phyloP scores from a whole-genome alignment of 1,140 invertebrate species.

The Ips nitidus region DNA sequence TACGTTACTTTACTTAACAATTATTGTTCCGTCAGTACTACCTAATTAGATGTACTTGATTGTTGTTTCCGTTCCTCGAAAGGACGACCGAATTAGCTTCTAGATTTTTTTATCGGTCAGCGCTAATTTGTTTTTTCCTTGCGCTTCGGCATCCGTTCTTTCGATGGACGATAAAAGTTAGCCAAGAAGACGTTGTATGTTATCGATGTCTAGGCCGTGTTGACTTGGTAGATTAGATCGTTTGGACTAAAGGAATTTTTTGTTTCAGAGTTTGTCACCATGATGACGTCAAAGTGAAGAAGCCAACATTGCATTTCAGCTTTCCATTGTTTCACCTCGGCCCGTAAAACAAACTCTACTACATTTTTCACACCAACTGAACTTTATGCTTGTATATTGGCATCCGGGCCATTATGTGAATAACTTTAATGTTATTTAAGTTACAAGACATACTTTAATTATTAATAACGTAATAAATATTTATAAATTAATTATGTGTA shows the following conservation, averaged over 20 bases:
- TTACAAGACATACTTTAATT: slow-evolving; percentile 50
- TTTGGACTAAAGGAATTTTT: slow-evolving; percentile 43
- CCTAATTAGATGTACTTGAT: too few species aligned
- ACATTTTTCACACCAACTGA: slow-evolving; percentile 47
- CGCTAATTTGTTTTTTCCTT: too few species aligned
- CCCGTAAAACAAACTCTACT: slow-evolving; percentile 44
- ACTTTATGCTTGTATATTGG: slow-evolving; percentile 45
- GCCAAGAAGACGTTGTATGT: neutral
- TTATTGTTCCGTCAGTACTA: too few species aligned
- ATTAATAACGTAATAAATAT: slow-evolving; percentile 46
- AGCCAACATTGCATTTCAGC: slow-evolving; percentile 55
- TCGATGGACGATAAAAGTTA: neutral
- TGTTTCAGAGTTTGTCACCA: slow-evolving; percentile 95
- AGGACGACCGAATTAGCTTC: too few species aligned
- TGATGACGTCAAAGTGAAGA: slow-evolving; percentile 98
- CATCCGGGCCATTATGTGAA: slow-evolving; percentile 50
- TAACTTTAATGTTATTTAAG: slow-evolving; percentile 51
- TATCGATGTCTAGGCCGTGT: neutral
- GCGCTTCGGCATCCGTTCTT: too few species aligned
- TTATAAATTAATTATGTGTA: slow-evolving; percentile 53
- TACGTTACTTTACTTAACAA: neutral
- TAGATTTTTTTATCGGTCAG: too few species aligned
- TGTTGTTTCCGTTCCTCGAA: too few species aligned
- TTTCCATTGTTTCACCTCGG: slow-evolving; percentile 56
- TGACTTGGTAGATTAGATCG: slow-evolving; percentile 1